A percentile compares a stretch with the other conserved stretches of the same genome.
phyloP scores from a whole-genome alignment of 1,140 invertebrate species.

The Microplitis demolitor region DNA sequence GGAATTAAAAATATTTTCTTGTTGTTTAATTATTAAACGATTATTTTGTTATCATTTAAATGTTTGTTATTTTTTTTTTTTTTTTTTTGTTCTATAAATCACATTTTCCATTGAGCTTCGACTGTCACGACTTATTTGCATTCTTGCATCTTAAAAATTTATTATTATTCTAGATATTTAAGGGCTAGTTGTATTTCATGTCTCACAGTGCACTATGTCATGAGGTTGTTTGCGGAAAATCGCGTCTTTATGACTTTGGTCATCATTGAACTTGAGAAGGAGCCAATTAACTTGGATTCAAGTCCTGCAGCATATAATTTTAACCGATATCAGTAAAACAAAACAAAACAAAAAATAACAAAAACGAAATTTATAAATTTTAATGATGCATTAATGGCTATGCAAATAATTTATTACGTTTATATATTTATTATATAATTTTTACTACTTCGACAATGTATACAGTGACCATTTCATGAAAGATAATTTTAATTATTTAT shows the following conservation, averaged over 20 bases:
- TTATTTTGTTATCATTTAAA: constrained; percentile 15
- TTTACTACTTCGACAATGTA: constrained; percentile 46
- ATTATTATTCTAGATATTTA: neutral
- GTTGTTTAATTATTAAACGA: neutral
- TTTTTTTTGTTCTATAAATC: constrained; percentile 29
- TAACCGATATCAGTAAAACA: constrained; percentile 46
- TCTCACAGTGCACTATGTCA: constrained; percentile 39
- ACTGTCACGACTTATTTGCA: constrained; percentile 10
- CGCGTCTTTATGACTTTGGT: constrained; percentile 50
- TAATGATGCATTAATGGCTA: constrained; percentile 61
- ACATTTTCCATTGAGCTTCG: constrained; percentile 33
- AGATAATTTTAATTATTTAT: constrained; percentile 33
- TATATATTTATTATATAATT: constrained; percentile 22
- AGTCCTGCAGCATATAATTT: constrained; percentile 59
- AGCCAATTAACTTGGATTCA: constrained; percentile 57
- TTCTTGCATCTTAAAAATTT: constrained; percentile 19
- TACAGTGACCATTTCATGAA: constrained; percentile 63
- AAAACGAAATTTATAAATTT: constrained; percentile 19
- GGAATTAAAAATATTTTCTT: constrained; percentile 36
- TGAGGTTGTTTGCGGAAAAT: constrained; percentile 37
- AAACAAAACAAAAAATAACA: constrained; percentile 26
- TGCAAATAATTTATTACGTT: constrained; percentile 37
- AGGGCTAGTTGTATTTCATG: constrained; percentile 33
- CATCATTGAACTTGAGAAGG: constrained; percentile 54
- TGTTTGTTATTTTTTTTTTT: constrained; percentile 12